These are phyloP conservation scores for Tetrax tetrax DNA, from an alignment of 2,113 vertebrate genomes.

Conservation along the genomic window DNA sequence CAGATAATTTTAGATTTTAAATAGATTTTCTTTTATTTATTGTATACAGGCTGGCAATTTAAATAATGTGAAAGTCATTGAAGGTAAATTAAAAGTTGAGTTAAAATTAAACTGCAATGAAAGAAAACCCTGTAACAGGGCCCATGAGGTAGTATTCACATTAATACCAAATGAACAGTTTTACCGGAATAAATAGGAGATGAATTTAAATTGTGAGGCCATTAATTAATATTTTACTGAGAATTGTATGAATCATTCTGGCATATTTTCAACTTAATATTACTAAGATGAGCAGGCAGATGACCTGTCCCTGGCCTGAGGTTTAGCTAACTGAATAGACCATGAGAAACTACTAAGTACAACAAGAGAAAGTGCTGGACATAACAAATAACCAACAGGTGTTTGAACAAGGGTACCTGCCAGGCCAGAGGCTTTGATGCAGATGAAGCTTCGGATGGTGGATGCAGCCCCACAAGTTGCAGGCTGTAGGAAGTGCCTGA, in stretches of 20 bases:
- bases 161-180: neutral
- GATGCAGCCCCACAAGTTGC: neutral
- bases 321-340: neutral
- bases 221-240: constrained; percentile 28
- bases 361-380: neutral
- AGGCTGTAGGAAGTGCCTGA: neutral
- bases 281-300: neutral
- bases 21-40: neutral
- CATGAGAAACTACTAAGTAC: neutral
- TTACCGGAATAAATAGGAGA: neutral
- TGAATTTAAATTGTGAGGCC: neutral
- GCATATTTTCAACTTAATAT: neutral
- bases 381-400: neutral
- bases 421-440: neutral
- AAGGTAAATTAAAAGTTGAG: neutral
- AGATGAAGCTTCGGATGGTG: neutral
- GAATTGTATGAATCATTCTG: neutral
- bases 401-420: neutral
- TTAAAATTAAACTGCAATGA: neutral
- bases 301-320: neutral
- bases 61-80: neutral
- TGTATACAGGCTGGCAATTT: neutral
- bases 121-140: neutral
- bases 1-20: neutral
- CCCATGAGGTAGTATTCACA: neutral